Evolutionary conservation across 2,888 invertebrate species (phyloP).

Genomic region (Patella depressa): DNA sequence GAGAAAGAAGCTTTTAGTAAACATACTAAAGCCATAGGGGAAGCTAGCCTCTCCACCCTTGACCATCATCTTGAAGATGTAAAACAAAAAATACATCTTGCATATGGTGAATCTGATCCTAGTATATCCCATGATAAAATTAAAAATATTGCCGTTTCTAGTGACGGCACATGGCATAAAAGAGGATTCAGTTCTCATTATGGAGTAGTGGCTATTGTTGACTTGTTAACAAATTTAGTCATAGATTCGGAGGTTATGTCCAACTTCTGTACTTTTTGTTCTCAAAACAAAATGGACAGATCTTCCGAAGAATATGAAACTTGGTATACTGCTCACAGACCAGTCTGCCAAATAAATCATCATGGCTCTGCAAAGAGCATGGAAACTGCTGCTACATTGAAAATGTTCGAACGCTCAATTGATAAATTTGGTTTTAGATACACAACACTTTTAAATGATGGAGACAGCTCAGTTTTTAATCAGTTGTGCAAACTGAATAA

Average conservation of each 20-base stretch:
- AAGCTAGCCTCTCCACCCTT: background rate
- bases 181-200: background rate
- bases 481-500: background rate
- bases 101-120: background rate
- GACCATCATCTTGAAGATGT: background rate
- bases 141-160: slow-evolving; percentile 1
- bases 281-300: slow-evolving; percentile 12
- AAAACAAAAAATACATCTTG: background rate
- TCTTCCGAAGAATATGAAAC: background rate
- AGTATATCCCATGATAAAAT: background rate
- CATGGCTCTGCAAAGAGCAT: slow-evolving; percentile 1
- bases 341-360: slow-evolving; percentile 15
- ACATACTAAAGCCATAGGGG: background rate
- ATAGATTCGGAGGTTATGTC: background rate
- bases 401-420: slow-evolving; percentile 3
- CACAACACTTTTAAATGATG: slow-evolving; percentile 14
- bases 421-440: slow-evolving; percentile 11
- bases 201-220: background rate
- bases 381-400: slow-evolving; percentile 4
- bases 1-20: background rate
- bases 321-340: background rate
- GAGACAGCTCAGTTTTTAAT: slow-evolving; percentile 10
- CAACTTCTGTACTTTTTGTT: slow-evolving; percentile 3
- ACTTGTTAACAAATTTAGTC: background rate
- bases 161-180: slow-evolving; percentile 18